Percentiles rank a stretch among this genome's conserved stretches.
phyloP scores from a whole-genome alignment of 2,888 invertebrate genomes.

The Elmis aenea region DNA sequence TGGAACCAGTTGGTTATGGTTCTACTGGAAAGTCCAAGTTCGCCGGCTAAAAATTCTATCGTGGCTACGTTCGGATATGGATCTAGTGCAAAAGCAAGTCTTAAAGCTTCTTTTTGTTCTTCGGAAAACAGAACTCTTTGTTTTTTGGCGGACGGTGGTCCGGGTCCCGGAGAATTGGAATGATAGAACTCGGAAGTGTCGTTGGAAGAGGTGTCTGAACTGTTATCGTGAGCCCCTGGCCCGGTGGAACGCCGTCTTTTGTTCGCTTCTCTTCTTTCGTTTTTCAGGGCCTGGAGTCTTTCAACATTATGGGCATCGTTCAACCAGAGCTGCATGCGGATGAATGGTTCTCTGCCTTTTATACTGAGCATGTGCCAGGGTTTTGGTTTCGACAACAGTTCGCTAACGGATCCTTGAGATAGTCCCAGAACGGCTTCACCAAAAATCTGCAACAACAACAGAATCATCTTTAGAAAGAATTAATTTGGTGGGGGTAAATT shows the following conservation, averaged over 20 bases:
- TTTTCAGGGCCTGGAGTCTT: conserved; percentile 83
- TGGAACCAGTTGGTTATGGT: conserved; percentile 99
- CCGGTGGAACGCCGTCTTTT: conserved; percentile 82
- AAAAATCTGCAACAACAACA: conserved; percentile 65
- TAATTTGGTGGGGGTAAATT: too few relatives aligned
- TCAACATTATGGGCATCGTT: conserved; percentile 94
- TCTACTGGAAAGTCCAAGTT: conserved; percentile 84
- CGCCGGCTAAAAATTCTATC: conserved; percentile 90
- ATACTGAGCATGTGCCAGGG: conserved; percentile 99
- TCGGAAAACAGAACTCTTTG: conserved; percentile 96
- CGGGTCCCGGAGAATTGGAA: conserved; percentile 77
- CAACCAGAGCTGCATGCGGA: conserved; percentile 95
- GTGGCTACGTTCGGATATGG: conserved; percentile 96
- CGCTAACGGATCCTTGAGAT: conserved; percentile 96
- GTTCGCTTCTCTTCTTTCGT: conserved; percentile 86
- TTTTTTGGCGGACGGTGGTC: conserved; percentile 84
- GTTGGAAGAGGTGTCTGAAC: conserved; percentile 82
- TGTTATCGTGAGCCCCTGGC: conserved; percentile 77
- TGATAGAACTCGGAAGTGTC: conserved; percentile 86
- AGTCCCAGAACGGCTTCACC: conserved; percentile 96
- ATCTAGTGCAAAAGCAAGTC: conserved; percentile 90
- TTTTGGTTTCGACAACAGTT: conserved; percentile 94
- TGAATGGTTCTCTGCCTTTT: conserved; percentile 94
- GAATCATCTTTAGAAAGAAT: too few relatives aligned
- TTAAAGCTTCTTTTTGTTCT: conserved; percentile 94